phyloP scores from a whole-genome alignment of 2,797 vertebrate genomes.

The Fundulus diaphanus region DNA sequence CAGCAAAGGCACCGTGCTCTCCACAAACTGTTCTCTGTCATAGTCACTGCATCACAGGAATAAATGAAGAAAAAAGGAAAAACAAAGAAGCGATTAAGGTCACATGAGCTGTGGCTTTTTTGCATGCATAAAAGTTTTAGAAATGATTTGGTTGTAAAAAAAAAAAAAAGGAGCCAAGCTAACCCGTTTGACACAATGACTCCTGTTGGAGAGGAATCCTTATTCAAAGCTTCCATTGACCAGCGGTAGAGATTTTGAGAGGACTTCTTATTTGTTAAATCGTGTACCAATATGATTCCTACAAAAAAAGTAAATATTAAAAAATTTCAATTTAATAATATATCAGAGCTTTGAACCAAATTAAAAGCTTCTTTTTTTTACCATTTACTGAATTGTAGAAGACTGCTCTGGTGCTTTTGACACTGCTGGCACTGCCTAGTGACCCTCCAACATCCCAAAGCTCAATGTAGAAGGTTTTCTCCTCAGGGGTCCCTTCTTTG shows the following conservation, averaged over 20 bases:
- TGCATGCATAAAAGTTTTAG: neutral
- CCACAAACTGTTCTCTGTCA: slow-evolving; percentile 95
- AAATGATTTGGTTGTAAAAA: neutral
- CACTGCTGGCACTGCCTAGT: slow-evolving; percentile 91
- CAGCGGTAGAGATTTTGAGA: slow-evolving; percentile 97
- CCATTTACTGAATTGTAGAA: slow-evolving; percentile 98
- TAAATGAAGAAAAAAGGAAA: neutral
- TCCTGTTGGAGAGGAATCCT: slow-evolving; percentile 90
- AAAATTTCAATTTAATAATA: neutral
- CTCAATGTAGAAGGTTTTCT: slow-evolving; percentile 97
- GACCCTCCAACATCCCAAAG: slow-evolving; percentile 98
- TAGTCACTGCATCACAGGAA: slow-evolving; percentile 84
- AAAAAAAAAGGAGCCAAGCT: slow-evolving; percentile 39
- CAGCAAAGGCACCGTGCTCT: slow-evolving; percentile 93
- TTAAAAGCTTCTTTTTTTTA: slow-evolving; percentile 60
- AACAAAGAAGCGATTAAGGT: neutral
- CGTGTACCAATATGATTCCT: slow-evolving; percentile 98
- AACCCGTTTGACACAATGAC: slow-evolving; percentile 97
- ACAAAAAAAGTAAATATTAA: slow-evolving; percentile 24
- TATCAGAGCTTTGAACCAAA: rapidly evolving
- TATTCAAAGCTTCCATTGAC: slow-evolving; percentile 94
- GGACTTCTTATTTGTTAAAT: slow-evolving; percentile 99
- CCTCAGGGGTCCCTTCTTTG: slow-evolving; percentile 96
- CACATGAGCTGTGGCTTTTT: neutral
- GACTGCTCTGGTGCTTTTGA: slow-evolving; percentile 96